A percentile compares a stretch with the other conserved stretches of the same genome.
Conservation (phyloP, 1,140 invertebrate genomes). For the Oryzaephilus surinamensis region DNA sequence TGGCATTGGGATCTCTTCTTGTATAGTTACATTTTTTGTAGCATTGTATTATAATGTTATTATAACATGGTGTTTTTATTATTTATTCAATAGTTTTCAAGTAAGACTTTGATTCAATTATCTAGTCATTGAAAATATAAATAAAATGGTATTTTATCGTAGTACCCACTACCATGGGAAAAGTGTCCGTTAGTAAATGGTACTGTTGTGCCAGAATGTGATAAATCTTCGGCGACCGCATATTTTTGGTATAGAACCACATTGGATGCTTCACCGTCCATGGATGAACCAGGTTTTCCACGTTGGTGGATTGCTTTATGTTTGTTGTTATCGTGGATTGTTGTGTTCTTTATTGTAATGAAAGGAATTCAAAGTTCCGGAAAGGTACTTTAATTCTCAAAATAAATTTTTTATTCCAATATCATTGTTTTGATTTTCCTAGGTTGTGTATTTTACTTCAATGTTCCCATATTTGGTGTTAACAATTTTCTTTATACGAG, state of each 20-base stretch:
- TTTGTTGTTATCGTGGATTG: constrained; percentile 83
- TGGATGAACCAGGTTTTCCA: constrained; percentile 71
- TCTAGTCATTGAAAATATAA: not conserved
- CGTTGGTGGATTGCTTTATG: constrained; percentile 94
- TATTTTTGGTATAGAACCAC: constrained; percentile 86
- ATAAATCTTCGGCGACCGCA: constrained; percentile 69
- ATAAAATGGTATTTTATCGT: not conserved
- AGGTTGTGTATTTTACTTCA: constrained; percentile 94
- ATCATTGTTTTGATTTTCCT: constrained; percentile 27
- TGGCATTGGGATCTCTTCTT: constrained; percentile 80
- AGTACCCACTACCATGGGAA: constrained; percentile 75
- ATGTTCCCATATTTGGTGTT: constrained; percentile 91
- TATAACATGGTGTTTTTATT: constrained; percentile 97
- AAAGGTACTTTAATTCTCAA: constrained; percentile 53
- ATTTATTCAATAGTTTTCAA: constrained; percentile 81
- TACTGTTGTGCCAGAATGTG: constrained; percentile 64
- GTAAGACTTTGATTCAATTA: constrained; percentile 54
- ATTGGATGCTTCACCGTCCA: constrained; percentile 70
- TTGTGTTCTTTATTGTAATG: constrained; percentile 96
- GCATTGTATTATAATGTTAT: constrained; percentile 97
- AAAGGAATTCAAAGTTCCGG: constrained; percentile 96
- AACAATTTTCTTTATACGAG: constrained; percentile 89
- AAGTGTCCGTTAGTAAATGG: constrained; percentile 66
- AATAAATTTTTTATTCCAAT: not conserved
- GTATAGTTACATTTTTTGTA: constrained; percentile 85